These are phyloP conservation scores for Habropoda laboriosa DNA, from an alignment of 1,140 invertebrate genomes.

Conservation along the genomic window DNA sequence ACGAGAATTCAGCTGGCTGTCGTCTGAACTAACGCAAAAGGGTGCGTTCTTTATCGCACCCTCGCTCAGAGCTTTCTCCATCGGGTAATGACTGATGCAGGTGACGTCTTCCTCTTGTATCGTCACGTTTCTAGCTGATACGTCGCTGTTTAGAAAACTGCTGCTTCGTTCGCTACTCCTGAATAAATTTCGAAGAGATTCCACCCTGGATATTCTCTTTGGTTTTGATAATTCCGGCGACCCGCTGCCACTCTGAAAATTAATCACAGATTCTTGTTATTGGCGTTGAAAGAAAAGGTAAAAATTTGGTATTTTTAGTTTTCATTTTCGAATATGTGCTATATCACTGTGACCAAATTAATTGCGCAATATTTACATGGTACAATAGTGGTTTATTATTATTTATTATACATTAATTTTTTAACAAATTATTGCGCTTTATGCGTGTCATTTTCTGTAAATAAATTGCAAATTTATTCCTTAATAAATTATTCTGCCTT, in stretches of 20 bases:
- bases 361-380: too few relatives aligned
- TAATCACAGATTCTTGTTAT: background rate
- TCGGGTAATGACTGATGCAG: constrained; percentile 60
- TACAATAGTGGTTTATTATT: too few relatives aligned
- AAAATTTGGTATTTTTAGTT: too few relatives aligned
- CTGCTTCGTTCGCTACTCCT: constrained; percentile 62
- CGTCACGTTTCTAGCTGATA: constrained; percentile 57
- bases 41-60: constrained; percentile 64
- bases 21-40: background rate
- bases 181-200: constrained; percentile 83
- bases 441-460: too few relatives aligned
- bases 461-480: too few relatives aligned
- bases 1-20: constrained; percentile 26
- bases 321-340: too few relatives aligned
- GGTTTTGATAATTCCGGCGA: constrained; percentile 65
- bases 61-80: constrained; percentile 78
- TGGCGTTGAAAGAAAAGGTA: too few relatives aligned
- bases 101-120: constrained; percentile 70
- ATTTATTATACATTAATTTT: too few relatives aligned
- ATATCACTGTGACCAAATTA: too few relatives aligned
- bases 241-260: constrained; percentile 17
- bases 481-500: too few relatives aligned
- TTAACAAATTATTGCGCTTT: too few relatives aligned
- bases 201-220: constrained; percentile 83
- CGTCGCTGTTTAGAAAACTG: constrained; percentile 51